Base-by-base conservation (phyloP, 1,140 invertebrate genomes). In the Polyergus mexicanus region DNA sequence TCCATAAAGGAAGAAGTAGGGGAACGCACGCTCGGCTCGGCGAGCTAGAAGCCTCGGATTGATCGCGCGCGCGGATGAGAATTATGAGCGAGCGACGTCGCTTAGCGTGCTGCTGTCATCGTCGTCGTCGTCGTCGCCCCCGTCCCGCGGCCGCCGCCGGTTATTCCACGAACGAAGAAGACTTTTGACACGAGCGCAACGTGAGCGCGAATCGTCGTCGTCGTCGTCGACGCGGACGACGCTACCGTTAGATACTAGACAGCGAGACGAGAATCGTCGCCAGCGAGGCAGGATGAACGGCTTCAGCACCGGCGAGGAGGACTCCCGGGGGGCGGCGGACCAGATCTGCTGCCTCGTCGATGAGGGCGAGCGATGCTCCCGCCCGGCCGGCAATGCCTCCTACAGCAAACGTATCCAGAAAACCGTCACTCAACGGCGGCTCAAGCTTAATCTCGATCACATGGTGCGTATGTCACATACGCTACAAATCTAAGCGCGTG, bases 371-470 rank as follows among this genome's bases (percentile, higher is more conserved):
- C 96, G 98, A 78, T 99, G 99, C 95, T 96, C 96, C 85, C 96
- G 98, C 91, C 96, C 97, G 65, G 98, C 99, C 89, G 98, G 99
- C 69, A 99, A 99, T 96, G 99, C 99, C 84, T 98, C 98, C 58
- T 99, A 99, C 95, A 99, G 98, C 94, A 99, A 99, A 94, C 96
- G 98, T 88, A 98, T 99, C 91, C 98, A 99, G 94, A 99, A 99
- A 94, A 99, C 98, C 83, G 98, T 99, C n/a, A 97, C 98, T 71
- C 98, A 99, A 92, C 96, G 98, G 88, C 97, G 98, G 92, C 96
- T 99, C 1, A 98, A 98, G 93, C 96, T 99, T 16, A 97, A 97
- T 93, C 97, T 98, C 86, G 98, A 99, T 96, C 96, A 96, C 90
- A 96, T 97, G 94, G 98, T 98, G 95, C 95, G 95, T 95, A 78